Base-by-base conservation (phyloP, 2,797 vertebrate species). In the Sebastes nivosus region DNA sequence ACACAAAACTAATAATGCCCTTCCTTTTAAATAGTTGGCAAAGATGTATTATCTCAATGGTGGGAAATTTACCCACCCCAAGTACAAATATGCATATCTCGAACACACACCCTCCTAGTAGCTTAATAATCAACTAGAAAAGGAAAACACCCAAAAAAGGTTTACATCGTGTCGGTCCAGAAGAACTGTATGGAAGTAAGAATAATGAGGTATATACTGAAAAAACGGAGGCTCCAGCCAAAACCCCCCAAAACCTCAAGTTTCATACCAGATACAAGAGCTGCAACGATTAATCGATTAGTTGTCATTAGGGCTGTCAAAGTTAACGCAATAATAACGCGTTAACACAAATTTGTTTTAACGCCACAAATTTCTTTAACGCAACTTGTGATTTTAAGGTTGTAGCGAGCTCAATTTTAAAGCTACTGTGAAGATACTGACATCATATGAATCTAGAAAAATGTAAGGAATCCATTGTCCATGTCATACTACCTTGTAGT, bases 41-140 rank as follows among this genome's bases (percentile, higher is more conserved):
- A 54, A 42, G 13, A 22, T 36, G 36, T 13, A 72, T 70, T 42
- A 67, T 81, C 27, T 68, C n/a, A 68, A 27, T 27, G 55, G 9
- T 63, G 55, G 50, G 55, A 54, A 55, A 75, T 74, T 52, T 65
- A 72, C 67, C 30, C 60, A 42, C 57, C 36, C 38, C 2, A 52
- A 83, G 29, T 25, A 61, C 63, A 88, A 87, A 87, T 66, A 85
- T 4, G 30, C 50, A 57, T 9, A 50, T 67, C n/a, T 72, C 27
- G 2, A 69, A 82, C 10, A 69, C 75, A 27, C 75, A 52, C n/a
- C 24, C 63, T 78, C 24, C 6, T 8, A 25, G 32, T n/a, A 36
- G 27, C n/a, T 18, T 75, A 81, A 87, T 88, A 63, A 84, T 87
- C 68, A 75, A 80, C 66, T 24, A 29, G 25, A 3, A 20, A 68